phyloP scores from a whole-genome alignment of 2,797 vertebrate species.

The Cirrhinus molitorella region DNA sequence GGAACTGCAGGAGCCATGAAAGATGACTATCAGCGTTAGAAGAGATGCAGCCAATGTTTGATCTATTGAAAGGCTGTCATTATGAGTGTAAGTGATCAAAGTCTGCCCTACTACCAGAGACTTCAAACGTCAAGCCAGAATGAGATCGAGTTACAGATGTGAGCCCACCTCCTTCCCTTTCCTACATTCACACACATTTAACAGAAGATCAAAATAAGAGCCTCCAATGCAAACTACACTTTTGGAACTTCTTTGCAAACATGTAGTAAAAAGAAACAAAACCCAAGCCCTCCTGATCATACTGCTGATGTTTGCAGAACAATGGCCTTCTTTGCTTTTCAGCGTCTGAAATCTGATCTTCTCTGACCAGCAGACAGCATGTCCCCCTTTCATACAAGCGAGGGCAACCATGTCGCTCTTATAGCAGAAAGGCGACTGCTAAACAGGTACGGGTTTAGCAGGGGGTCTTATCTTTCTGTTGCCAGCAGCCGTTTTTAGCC shows the following conservation, averaged over 20 bases:
- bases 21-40: constrained; percentile 69
- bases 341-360: constrained; percentile 42
- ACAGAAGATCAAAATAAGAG: constrained; percentile 67
- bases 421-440: background rate
- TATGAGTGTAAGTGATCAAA: constrained; percentile 79
- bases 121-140: constrained; percentile 83
- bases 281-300: constrained; percentile 4
- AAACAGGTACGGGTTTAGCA: background rate
- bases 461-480: constrained; percentile 59
- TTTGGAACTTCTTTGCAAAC: constrained; percentile 63
- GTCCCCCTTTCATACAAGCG: constrained; percentile 13
- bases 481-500: constrained; percentile 64
- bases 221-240: constrained; percentile 66
- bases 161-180: constrained; percentile 55
- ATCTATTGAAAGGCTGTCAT: constrained; percentile 78
- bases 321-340: constrained; percentile 10
- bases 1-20: constrained; percentile 60
- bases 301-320: constrained; percentile 23
- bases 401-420: constrained; percentile 44
- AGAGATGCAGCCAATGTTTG: constrained; percentile 70
- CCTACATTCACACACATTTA: constrained; percentile 56
- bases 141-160: constrained; percentile 77
- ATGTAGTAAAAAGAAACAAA: constrained; percentile 55
- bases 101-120: constrained; percentile 76
- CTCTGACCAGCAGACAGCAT: constrained; percentile 1